Percentiles rank a stretch among this genome's conserved stretches.
Conservation (phyloP, 2,888 invertebrate species). For the Candidula unifasciata region DNA sequence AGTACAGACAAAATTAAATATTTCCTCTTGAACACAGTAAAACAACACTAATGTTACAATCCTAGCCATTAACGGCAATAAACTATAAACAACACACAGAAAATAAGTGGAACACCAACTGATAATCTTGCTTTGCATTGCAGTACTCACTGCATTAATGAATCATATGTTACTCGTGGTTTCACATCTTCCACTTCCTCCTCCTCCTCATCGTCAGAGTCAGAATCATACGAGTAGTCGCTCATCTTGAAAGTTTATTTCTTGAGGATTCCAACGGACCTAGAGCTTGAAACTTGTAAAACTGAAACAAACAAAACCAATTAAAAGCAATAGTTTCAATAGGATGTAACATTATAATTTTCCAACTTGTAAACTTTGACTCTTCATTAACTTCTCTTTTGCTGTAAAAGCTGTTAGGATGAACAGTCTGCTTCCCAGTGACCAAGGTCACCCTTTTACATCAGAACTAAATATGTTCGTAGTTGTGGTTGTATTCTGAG, state of each 20-base stretch:
- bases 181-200: neutral
- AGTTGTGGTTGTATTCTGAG: too few species aligned
- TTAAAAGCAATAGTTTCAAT: too few species aligned
- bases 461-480: too few species aligned
- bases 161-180: constrained; percentile 14
- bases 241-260: constrained; percentile 29
- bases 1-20: too few species aligned
- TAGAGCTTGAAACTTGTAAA: too few species aligned
- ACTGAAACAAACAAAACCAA: neutral
- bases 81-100: neutral
- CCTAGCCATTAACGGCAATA: neutral
- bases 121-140: neutral
- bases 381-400: too few species aligned
- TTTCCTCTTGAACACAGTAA: neutral
- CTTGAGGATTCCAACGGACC: too few species aligned
- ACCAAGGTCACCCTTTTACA: too few species aligned
- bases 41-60: neutral
- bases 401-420: too few species aligned
- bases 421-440: too few species aligned
- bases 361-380: too few species aligned
- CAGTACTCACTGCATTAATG: neutral
- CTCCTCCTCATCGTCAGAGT: constrained; percentile 7
- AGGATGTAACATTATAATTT: too few species aligned
- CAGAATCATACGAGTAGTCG: constrained; percentile 12
- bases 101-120: neutral